Base-by-base conservation (phyloP, 1,140 invertebrate genomes). In the Triops longicaudatus region DNA sequence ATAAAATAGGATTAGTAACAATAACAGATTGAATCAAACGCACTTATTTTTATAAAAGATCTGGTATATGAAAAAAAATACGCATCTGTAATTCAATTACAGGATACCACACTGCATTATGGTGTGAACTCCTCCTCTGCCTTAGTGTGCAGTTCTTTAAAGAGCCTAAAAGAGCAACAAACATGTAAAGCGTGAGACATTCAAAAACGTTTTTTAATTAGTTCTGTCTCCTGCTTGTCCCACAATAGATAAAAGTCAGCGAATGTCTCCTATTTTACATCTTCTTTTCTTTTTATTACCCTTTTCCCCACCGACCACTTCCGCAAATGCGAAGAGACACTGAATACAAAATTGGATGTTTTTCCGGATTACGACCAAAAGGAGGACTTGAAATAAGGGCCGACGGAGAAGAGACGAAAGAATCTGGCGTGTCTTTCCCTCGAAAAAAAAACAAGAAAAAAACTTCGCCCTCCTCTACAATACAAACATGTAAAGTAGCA, bases 401-500 rank as follows among this genome's bases (percentile, higher is more conserved):
- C 31, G 31, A 37, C 31, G 31, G 31, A 37, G 31, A 17, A 63
- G 50, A 63, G 22, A 63, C 50, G 17, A 63, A 63, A 63, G 50
- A 63, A 22, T 63, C 50, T 9, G 17, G 50, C 17, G 10, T 63
- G 50, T 63, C 17, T 63, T 63, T 22, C 22, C 5, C 17, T 17
- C 17, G 10, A 2, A 22, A 63, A 63, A 22, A 63, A 63, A 63
- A 63, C 17, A 5, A 2, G 14, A 63, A 63, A 22, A 63, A 63
- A 63, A 63, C 14, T 17, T 63, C 22, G 14, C 50, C 22, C 50
- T 22, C 31, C 31, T 37, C 31, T 37, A 7, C 50, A 63, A 63
- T n/a, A 22, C 50, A 63, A 63, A 63, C 10, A 63, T 63, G 50
- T 63, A 63, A 63, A 63, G 50, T 63, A 63, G 50, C 50, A 63